Conservation (phyloP, 2,113 vertebrate species). For the Coptodon rendalli region DNA sequence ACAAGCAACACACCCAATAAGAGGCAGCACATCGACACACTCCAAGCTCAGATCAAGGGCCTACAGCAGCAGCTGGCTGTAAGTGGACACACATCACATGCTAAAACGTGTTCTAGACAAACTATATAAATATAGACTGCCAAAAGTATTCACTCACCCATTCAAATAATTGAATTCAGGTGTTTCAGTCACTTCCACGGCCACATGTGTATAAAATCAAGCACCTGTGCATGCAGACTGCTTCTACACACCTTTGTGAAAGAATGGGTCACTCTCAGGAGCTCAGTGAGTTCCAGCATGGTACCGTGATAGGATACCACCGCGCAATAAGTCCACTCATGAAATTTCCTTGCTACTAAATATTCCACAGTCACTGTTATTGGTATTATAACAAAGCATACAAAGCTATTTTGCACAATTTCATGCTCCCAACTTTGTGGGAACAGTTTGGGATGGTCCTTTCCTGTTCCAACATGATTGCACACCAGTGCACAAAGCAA, state of each 20-base stretch:
- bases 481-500: neutral
- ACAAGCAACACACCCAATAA: constrained; percentile 79
- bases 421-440: neutral
- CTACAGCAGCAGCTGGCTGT: constrained; percentile 95
- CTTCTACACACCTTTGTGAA: neutral
- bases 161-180: neutral
- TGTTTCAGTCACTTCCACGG: neutral
- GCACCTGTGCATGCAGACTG: neutral
- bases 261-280: neutral
- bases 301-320: neutral
- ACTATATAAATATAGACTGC: neutral
- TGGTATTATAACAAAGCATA: neutral
- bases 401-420: neutral
- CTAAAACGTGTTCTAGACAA: neutral
- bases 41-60: constrained; percentile 84
- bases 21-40: constrained; percentile 82
- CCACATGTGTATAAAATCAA: neutral
- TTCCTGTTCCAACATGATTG: neutral
- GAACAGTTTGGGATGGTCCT: neutral
- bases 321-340: neutral
- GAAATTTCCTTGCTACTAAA: neutral
- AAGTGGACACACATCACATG: constrained; percentile 59
- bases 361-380: neutral
- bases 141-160: neutral
- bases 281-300: neutral